These are phyloP conservation scores for Diglossa cyanea DNA, from an alignment of 2,797 vertebrate species.

Conservation along the genomic window DNA sequence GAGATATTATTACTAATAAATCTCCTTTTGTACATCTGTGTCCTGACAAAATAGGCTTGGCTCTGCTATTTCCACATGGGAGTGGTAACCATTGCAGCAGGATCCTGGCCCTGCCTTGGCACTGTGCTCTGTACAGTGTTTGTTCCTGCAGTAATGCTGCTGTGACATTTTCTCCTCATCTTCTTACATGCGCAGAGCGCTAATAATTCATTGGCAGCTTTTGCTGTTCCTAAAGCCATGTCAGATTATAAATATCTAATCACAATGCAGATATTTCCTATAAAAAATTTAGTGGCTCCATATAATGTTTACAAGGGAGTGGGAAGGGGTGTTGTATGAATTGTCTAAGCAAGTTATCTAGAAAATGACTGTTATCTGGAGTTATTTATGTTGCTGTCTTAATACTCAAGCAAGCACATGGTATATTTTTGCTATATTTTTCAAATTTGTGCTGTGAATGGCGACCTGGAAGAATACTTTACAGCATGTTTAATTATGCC, in stretches of 20 bases:
- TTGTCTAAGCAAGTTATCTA: not conserved
- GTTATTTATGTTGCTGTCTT: not conserved
- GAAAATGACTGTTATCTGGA: not conserved
- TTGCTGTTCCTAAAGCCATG: not conserved
- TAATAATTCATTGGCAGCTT: constrained; percentile 1
- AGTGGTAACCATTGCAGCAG: not conserved
- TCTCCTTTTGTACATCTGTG: not conserved
- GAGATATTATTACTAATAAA: not conserved
- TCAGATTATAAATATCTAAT: constrained; percentile 6
- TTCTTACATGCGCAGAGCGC: not conserved
- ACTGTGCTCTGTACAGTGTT: fast-evolving
- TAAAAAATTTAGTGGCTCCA: not conserved
- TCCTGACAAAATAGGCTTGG: not conserved
- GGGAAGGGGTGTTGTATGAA: not conserved
- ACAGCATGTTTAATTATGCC: not conserved
- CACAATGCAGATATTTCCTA: not conserved
- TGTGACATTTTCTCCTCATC: not conserved
- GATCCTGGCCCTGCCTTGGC: not conserved
- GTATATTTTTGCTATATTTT: not conserved
- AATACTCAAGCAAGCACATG: not conserved
- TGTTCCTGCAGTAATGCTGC: not conserved
- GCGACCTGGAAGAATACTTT: not conserved
- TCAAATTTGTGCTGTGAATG: not conserved
- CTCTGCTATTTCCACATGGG: not conserved
- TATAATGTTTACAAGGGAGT: not conserved